phyloP scores from a whole-genome alignment of 37 sponge, comb jelly and placozoan species.

The Spongilla lacustris region DNA sequence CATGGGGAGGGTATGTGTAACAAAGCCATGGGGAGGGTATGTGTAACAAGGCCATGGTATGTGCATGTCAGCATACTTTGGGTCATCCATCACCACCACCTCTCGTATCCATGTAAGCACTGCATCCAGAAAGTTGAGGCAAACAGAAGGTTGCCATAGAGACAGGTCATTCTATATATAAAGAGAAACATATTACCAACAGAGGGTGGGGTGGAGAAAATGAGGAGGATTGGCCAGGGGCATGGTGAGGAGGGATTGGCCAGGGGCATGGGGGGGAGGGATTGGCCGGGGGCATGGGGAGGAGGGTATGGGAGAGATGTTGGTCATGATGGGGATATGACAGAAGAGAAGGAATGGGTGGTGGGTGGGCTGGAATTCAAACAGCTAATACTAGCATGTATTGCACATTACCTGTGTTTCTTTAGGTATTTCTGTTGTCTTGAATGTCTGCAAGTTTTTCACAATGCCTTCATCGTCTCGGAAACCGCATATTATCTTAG shows the following conservation, averaged over 20 bases:
- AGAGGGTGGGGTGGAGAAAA: no score
- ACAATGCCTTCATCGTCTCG: constrained; percentile 86
- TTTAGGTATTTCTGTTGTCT: constrained; percentile 72
- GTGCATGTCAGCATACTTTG: constrained; percentile 23
- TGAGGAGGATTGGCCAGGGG: not conserved
- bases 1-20: not conserved
- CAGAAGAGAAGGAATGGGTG: not conserved
- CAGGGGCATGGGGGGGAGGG: not conserved
- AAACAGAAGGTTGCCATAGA: constrained; percentile 84
- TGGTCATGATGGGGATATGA: not conserved
- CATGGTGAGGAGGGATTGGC: not conserved
- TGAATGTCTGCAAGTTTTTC: constrained; percentile 62
- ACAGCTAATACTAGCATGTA: not conserved
- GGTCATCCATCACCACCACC: constrained; percentile 60
- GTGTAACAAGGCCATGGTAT: not conserved
- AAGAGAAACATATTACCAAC: constrained; percentile 5
- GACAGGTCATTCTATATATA: constrained; percentile 31
- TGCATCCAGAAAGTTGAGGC: constrained; percentile 82
- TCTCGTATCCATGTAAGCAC: constrained; percentile 80
- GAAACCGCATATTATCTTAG: constrained; percentile 84
- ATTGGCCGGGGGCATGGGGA: no score
- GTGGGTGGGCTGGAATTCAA: not conserved
- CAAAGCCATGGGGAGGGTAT: not conserved
- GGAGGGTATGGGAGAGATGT: not conserved
- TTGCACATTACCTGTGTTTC: constrained; percentile 61